Percentiles rank a stretch among this genome's conserved stretches.
phyloP scores from a whole-genome alignment of 2,113 vertebrate genomes.

The Tichodroma muraria region DNA sequence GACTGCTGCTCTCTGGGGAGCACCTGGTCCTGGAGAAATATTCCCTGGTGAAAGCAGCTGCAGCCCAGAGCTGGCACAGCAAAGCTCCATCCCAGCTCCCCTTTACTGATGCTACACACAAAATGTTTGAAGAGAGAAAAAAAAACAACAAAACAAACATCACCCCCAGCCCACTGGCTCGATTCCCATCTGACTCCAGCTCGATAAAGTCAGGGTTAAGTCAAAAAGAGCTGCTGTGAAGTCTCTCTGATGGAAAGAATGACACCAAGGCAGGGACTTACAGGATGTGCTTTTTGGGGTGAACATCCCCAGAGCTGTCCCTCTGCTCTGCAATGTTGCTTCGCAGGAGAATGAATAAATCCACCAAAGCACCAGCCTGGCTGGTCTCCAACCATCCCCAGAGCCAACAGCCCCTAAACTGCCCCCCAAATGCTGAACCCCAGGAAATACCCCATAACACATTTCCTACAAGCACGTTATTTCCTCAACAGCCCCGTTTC shows the following conservation, averaged over 20 bases:
- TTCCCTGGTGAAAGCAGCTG: not conserved
- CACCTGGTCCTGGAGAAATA: too few relatives aligned
- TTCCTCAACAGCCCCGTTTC: not conserved
- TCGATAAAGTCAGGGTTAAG: not conserved
- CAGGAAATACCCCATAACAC: fast-evolving
- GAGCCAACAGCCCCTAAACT: not conserved
- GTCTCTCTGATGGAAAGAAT: not conserved
- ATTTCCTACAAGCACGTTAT: not conserved
- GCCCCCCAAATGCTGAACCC: not conserved
- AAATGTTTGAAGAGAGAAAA: not conserved
- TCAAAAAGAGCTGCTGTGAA: not conserved
- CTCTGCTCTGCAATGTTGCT: not conserved
- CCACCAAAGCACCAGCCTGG: not conserved
- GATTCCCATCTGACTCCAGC: not conserved
- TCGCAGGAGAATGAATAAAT: not conserved
- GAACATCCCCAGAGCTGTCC: not conserved
- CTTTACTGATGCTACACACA: not conserved
- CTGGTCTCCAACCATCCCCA: not conserved
- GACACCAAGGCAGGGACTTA: fast-evolving
- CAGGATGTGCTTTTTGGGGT: not conserved
- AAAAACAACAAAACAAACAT: too few relatives aligned
- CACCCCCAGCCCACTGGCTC: too few relatives aligned
- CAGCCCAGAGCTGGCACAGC: not conserved
- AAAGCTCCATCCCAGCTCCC: not conserved
- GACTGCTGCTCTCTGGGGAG: not conserved